Evolutionary conservation across 2,888 invertebrate genomes (phyloP), one percentile per base, ranked within the genome.

Genomic region (Tipula confusa): DNA sequence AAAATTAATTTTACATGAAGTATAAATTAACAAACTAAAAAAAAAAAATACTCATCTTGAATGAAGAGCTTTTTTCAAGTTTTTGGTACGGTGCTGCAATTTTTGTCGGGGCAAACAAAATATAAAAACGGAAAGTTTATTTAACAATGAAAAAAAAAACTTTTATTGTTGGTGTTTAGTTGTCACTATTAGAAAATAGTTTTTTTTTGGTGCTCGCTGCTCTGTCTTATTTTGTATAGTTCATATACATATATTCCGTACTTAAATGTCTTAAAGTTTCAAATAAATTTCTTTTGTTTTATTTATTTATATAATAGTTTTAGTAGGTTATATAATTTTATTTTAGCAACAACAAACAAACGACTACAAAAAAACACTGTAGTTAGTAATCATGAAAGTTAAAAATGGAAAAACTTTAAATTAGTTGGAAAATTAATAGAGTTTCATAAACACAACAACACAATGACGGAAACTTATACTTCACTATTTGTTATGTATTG

Each of bases 161-260:
- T 64, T 64, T 64, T 64, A 64, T 64, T 64, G 64, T 64, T 64
- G 64, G 64, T 64, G 24, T 64, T 64, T 64, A 24, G 64, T 64
- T 64, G 64, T 64, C 64, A 64, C 64, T 64, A 64, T 64, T 64
- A 64, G 64, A 64, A 64, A 24, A 11, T 64, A 43, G 24, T 64
- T 18, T 24, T 64, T 33, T 18, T 18, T 18, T 64, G 64, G 24
- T 64, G 64, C 24, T 7, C 24, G 24, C 2, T 1, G 11, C 64
- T n/a, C n/a, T 18, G 13, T 43, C 43, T 3, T 43, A 15, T 43
- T n/a, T 43, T n/a, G 43, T 43, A 43, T 43, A 36, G 2, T n/a
- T n/a, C n/a, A 36, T 11, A 9, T 36, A 36, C 36, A 43, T 43
- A 43, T 43, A 15, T 33, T 4, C 7, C 11, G 33, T 43, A 43